phyloP scores from a whole-genome alignment of 2,113 vertebrate genomes.

The Neotoma lepida region DNA sequence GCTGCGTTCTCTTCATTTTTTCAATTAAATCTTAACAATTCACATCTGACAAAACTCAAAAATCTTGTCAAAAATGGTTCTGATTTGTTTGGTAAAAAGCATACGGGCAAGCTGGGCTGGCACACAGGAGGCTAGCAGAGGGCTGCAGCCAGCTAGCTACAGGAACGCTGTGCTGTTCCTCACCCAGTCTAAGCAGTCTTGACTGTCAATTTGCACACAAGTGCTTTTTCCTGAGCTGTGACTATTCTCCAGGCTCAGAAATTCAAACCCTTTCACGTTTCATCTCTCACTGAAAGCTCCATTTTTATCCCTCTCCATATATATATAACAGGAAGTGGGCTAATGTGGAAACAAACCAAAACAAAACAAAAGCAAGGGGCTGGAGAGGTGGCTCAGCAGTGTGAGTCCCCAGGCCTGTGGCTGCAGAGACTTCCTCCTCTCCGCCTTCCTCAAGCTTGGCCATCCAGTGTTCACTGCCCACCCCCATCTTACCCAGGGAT shows the following conservation, averaged over 20 bases:
- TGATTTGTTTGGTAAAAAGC: slow-evolving; percentile 82
- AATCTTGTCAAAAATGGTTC: slow-evolving; percentile 88
- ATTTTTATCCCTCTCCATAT: neutral
- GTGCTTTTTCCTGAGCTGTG: accelerated
- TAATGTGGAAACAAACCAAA: neutral
- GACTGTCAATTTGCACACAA: neutral
- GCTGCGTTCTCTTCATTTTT: slow-evolving; percentile 89
- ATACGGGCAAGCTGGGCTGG: slow-evolving; percentile 68
- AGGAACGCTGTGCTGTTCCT: neutral
- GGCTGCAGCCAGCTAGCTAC: slow-evolving; percentile 50
- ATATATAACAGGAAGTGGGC: neutral
- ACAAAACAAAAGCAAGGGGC: neutral
- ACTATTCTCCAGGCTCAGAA: neutral
- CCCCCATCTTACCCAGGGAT: neutral
- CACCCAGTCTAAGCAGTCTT: accelerated
- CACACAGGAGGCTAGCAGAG: slow-evolving; percentile 64
- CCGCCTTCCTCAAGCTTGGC: neutral
- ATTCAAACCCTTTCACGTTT: neutral
- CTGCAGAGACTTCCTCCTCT: neutral
- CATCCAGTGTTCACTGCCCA: neutral
- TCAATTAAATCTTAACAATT: slow-evolving; percentile 92
- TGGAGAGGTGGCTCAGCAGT: neutral
- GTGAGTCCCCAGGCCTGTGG: neutral
- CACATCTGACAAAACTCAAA: slow-evolving; percentile 89
- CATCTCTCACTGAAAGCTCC: neutral